Evolutionary conservation across 2,113 vertebrate species (phyloP).

Genomic region (Triplophysa dalaica): DNA sequence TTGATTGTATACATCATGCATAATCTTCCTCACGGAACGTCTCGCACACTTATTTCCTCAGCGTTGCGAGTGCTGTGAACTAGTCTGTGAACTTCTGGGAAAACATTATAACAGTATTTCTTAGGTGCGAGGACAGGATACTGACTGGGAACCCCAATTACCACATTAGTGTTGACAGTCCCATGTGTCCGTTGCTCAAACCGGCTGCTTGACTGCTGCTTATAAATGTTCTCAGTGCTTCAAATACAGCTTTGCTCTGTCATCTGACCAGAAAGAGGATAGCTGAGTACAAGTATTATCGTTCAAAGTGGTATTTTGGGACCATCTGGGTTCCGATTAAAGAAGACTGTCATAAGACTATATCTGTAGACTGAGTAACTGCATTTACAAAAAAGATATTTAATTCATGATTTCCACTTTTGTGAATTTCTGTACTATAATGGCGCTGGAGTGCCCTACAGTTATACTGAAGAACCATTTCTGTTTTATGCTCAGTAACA

Average conservation of each 20-base stretch:
- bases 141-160: neutral
- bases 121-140: neutral
- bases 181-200: slow-evolving; percentile 35
- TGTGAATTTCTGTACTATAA: slow-evolving; percentile 38
- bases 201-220: slow-evolving; percentile 55
- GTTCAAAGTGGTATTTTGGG: slow-evolving; percentile 72
- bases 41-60: neutral
- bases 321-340: slow-evolving; percentile 67
- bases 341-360: slow-evolving; percentile 30
- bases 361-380: neutral
- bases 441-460: slow-evolving; percentile 11
- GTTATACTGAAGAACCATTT: slow-evolving; percentile 10
- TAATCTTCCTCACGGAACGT: neutral
- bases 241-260: slow-evolving; percentile 65
- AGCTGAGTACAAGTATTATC: slow-evolving; percentile 70
- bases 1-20: neutral
- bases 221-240: slow-evolving; percentile 58
- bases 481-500: slow-evolving; percentile 7
- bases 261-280: slow-evolving; percentile 67
- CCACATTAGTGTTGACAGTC: slow-evolving; percentile 17
- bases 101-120: slow-evolving; percentile 15
- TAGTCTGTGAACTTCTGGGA: neutral
- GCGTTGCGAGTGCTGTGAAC: neutral
- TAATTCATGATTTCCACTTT: slow-evolving; percentile 23
- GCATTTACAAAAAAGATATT: slow-evolving; percentile 23